Base-by-base conservation (phyloP, 2,113 vertebrate genomes). In the Triplophysa tibetana region DNA sequence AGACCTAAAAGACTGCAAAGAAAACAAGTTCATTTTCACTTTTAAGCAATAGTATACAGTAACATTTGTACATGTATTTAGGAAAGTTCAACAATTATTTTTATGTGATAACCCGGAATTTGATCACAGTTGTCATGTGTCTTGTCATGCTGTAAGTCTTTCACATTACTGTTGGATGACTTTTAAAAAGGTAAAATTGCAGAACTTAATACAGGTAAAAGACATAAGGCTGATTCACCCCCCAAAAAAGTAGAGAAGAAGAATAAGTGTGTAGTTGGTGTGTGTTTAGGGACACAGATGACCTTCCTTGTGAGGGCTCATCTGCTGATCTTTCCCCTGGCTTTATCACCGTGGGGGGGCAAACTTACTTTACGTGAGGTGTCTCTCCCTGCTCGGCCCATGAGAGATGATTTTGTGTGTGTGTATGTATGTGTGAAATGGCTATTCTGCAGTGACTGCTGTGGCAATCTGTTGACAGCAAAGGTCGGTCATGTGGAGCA, bases 401-500 rank as follows among this genome's bases (percentile, higher is more conserved):
- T 11, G 43, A 72, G 68, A 58, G 61, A 12, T 41, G 68, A 29
- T n/a, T 38, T 38, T 38, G 6, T 38, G 33, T 8, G 65, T 19
- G 81, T 76, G 73, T 50, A 23, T 75, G 72, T 41, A 75, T 45
- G 70, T 66, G 69, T 74, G 70, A 52, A 65, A 68, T 58, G 52
- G 41, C 41, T 50, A 75, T 29, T 69, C 50, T 41, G 52, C 54
- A 72, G 54, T 62, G 43, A 54, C 33, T 66, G 66, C 33, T 58
- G 79, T 68, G 52, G 38, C 72, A 78, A 41, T 62, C 43, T 69
- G 61, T 79, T 82, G 77, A 83, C 81, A 79, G 81, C 75, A 83
- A 83, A 79, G 81, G 81, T 83, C 77, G 33, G 62, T 79, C 77
- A 69, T 79, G 77, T 79, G 58, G 77, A 69, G 63, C 76, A 62